Evolutionary conservation across 2,888 invertebrate genomes (phyloP).

Genomic region (Luffia ferchaultella): DNA sequence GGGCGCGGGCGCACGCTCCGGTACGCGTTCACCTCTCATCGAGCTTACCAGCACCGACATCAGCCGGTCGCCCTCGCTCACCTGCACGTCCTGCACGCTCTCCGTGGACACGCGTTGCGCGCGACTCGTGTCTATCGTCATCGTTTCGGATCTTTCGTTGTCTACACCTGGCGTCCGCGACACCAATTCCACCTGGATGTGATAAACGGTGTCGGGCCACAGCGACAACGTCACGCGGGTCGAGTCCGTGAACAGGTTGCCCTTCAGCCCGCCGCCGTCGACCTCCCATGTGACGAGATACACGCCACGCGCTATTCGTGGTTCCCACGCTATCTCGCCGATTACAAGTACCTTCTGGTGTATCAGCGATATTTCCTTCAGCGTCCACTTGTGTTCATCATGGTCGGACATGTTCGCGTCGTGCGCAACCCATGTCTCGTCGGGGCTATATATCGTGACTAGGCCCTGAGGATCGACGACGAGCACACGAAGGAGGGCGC

Average conservation of each 20-base stretch:
- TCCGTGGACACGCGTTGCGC: conserved; percentile 72
- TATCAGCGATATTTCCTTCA: conserved; percentile 74
- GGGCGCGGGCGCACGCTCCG: conserved; percentile 58
- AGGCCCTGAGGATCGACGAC: conserved; percentile 76
- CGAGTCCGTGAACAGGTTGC: conserved; percentile 82
- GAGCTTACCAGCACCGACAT: conserved; percentile 71
- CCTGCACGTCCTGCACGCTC: conserved; percentile 68
- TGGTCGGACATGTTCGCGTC: conserved; percentile 57
- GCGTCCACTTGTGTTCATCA: conserved; percentile 65
- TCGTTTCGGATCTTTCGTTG: conserved; percentile 70
- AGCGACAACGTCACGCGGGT: conserved; percentile 80
- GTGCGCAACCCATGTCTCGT: conserved; percentile 67
- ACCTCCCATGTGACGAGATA: conserved; percentile 88
- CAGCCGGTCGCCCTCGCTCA: conserved; percentile 65
- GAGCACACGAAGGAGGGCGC: conserved; percentile 71
- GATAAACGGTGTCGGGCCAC: conserved; percentile 83
- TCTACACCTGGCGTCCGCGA: conserved; percentile 69
- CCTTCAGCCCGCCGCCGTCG: conserved; percentile 81
- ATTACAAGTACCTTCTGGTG: conserved; percentile 77
- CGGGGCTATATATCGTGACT: conserved; percentile 75
- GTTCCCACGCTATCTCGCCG: conserved; percentile 78
- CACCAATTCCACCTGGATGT: conserved; percentile 78
- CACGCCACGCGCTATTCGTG: conserved; percentile 70
- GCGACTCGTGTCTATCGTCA: conserved; percentile 70
- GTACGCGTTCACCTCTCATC: conserved; percentile 66